These are phyloP conservation scores for Rhinolophus ferrumequinum DNA, from an alignment of 2,113 vertebrate genomes.

Conservation along the genomic window DNA sequence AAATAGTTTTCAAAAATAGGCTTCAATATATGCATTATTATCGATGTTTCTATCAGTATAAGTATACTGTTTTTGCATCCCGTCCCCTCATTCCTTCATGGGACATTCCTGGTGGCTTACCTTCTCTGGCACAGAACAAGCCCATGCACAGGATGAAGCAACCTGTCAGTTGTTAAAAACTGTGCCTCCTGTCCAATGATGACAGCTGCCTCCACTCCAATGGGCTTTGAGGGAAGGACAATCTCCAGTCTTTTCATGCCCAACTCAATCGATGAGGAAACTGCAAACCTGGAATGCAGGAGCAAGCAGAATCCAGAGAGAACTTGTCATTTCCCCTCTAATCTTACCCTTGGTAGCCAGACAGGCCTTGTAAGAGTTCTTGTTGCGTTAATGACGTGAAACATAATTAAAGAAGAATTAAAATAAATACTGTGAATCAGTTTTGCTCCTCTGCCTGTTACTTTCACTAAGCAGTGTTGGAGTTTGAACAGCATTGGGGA, in stretches of 20 bases:
- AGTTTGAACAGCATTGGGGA: neutral
- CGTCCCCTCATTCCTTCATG: neutral
- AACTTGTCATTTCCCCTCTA: conserved; percentile 59
- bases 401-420: conserved; percentile 73
- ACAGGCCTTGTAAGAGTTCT: neutral
- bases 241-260: conserved; percentile 73
- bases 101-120: neutral
- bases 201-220: conserved; percentile 14
- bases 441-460: conserved; percentile 62
- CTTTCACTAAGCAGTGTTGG: neutral
- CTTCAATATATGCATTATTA: neutral
- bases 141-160: neutral
- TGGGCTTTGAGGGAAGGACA: conserved; percentile 52
- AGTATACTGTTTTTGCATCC: neutral
- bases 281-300: conserved; percentile 33
- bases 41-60: neutral
- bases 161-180: no score
- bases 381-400: neutral
- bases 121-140: neutral
- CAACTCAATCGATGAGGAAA: conserved; percentile 70
- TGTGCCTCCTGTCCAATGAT: neutral
- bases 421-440: conserved; percentile 63
- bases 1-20: neutral
- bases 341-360: neutral
- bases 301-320: conserved; percentile 37